phyloP scores from a whole-genome alignment of 2,113 vertebrate genomes.

The Lontra canadensis region DNA sequence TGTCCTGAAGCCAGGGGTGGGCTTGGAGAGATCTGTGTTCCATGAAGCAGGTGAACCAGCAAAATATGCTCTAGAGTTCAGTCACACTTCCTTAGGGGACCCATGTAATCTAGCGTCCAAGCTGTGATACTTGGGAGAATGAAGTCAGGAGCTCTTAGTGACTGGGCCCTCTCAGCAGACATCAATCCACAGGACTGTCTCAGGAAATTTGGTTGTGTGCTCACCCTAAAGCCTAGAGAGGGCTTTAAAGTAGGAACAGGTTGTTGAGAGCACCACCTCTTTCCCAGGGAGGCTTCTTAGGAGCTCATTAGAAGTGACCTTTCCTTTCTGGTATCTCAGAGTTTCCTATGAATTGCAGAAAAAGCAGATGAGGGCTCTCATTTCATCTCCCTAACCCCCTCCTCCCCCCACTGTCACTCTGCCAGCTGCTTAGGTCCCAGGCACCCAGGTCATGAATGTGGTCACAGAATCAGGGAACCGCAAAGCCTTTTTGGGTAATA shows the following conservation, averaged over 20 bases:
- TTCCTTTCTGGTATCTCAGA: neutral
- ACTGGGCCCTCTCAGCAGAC: no score
- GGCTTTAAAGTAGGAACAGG: neutral
- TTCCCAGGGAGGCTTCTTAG: neutral
- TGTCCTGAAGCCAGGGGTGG: neutral
- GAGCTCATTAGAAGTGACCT: neutral
- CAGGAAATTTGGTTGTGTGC: neutral
- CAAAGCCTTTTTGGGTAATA: neutral
- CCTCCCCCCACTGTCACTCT: neutral
- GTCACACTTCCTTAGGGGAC: neutral
- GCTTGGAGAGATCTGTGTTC: neutral
- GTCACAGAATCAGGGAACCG: neutral
- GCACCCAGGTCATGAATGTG: neutral
- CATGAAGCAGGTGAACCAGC: neutral
- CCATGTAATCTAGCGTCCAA: neutral
- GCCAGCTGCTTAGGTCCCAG: neutral
- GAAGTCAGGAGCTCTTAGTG: fast-evolving
- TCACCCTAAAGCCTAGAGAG: neutral
- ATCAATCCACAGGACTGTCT: neutral
- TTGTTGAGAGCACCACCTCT: no score
- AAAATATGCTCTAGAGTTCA: neutral
- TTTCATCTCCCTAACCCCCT: no score
- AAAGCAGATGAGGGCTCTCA: neutral
- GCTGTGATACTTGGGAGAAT: neutral
- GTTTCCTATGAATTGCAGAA: neutral